A percentile compares a stretch with the other conserved stretches of the same genome.
phyloP scores from a whole-genome alignment of 2,797 vertebrate species.

The Microhierax caerulescens region DNA sequence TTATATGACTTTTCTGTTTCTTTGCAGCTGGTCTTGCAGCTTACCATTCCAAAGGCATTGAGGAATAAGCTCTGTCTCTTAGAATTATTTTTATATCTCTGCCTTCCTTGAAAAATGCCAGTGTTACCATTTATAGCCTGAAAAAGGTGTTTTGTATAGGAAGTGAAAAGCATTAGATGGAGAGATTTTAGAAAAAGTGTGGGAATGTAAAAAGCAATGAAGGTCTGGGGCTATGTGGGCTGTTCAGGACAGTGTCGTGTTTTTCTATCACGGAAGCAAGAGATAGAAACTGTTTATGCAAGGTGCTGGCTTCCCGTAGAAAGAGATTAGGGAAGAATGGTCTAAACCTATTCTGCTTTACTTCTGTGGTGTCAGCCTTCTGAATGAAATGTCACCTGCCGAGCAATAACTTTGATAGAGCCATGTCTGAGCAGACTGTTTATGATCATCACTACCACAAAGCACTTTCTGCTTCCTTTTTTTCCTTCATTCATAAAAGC shows the following conservation, averaged over 20 bases:
- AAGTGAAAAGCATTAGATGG: background rate
- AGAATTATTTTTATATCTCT: background rate
- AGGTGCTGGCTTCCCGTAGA: background rate
- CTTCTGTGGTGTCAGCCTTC: background rate
- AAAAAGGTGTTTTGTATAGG: background rate
- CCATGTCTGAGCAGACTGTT: background rate
- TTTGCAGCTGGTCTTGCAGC: background rate
- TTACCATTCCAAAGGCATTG: background rate
- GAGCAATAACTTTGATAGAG: background rate
- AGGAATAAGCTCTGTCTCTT: background rate
- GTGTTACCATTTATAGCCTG: background rate
- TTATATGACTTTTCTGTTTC: background rate
- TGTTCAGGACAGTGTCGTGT: background rate
- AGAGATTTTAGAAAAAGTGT: background rate
- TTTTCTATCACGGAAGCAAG: background rate
- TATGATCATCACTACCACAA: background rate
- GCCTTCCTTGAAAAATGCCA: background rate
- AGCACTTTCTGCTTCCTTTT: background rate
- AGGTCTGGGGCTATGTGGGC: background rate
- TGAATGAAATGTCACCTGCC: background rate
- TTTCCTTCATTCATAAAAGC: background rate
- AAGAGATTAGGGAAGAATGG: rapidly evolving
- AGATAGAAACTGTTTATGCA: background rate
- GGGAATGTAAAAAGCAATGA: background rate
- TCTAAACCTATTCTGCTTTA: background rate